Conservation (phyloP, 35 echinoderm and acorn worm species). For the Acanthaster planci region DNA sequence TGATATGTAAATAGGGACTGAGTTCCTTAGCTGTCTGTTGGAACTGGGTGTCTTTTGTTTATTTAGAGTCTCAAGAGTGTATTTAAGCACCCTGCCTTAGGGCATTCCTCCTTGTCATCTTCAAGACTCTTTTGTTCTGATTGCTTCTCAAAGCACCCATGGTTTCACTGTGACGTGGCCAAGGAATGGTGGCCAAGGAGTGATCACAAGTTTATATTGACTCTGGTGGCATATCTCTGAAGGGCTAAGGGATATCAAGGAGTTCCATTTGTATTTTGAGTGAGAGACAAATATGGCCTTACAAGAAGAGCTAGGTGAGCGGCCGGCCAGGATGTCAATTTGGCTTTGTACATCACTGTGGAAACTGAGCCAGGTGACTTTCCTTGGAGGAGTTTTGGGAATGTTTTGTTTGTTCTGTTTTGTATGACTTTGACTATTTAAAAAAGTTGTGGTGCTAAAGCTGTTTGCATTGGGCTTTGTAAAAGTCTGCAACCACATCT, state of each 20-base stretch:
- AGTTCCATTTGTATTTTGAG: neutral
- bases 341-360: neutral
- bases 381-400: neutral
- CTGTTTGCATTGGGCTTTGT: too few relatives aligned
- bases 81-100: constrained; percentile 1
- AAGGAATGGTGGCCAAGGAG: neutral
- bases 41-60: constrained; percentile 14
- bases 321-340: neutral
- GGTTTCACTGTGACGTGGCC: neutral
- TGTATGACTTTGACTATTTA: too few relatives aligned
- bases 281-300: neutral
- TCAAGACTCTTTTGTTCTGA: constrained; percentile 4
- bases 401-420: too few relatives aligned
- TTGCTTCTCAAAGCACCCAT: too few relatives aligned
- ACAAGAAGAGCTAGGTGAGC: neutral
- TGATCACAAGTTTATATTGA: neutral
- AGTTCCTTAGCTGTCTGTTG: neutral
- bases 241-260: neutral
- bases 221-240: constrained; percentile 6
- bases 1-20: too few relatives aligned
- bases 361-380: constrained; percentile 2
- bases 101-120: neutral
- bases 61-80: constrained; percentile 24
- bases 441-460: too few relatives aligned
- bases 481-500: too few relatives aligned